Conservation (phyloP, 1,140 invertebrate genomes). For the Lineus longissimus region DNA sequence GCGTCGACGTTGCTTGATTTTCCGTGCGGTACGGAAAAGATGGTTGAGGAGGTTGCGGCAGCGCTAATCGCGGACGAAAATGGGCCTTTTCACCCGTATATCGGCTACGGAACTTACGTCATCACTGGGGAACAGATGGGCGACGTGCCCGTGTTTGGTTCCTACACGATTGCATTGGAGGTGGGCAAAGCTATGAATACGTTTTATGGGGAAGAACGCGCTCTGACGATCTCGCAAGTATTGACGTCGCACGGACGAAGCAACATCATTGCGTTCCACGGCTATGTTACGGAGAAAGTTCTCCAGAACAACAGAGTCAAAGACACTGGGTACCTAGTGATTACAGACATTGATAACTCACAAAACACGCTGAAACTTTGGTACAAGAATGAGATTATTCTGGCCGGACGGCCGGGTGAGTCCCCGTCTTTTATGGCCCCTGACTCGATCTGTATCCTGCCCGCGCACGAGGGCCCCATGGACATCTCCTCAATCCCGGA, state of each 20-base stretch:
- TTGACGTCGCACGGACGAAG: background rate
- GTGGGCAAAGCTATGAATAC: slow-evolving; percentile 1
- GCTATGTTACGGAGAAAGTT: slow-evolving; percentile 2
- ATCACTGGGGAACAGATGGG: slow-evolving; percentile 7
- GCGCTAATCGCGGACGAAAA: slow-evolving; percentile 2
- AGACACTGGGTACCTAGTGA: background rate
- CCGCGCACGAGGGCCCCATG: background rate
- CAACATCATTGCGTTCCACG: slow-evolving; percentile 2
- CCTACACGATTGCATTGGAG: background rate
- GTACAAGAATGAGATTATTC: slow-evolving; percentile 4
- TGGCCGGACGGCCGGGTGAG: background rate
- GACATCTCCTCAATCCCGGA: slow-evolving; percentile 1
- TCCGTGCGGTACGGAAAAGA: background rate
- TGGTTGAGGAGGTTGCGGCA: slow-evolving; percentile 2
- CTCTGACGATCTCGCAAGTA: background rate
- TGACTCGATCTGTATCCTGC: slow-evolving; percentile 3
- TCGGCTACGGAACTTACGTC: slow-evolving; percentile 1
- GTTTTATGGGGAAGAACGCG: background rate
- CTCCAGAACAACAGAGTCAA: background rate
- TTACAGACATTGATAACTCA: background rate
- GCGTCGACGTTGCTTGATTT: background rate
- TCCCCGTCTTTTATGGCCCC: slow-evolving; percentile 1
- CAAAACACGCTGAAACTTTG: background rate
- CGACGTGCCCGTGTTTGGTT: slow-evolving; percentile 4
- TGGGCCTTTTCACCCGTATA: background rate